Conservation (phyloP, 2,888 invertebrate genomes). For the Chrysolina americana region DNA sequence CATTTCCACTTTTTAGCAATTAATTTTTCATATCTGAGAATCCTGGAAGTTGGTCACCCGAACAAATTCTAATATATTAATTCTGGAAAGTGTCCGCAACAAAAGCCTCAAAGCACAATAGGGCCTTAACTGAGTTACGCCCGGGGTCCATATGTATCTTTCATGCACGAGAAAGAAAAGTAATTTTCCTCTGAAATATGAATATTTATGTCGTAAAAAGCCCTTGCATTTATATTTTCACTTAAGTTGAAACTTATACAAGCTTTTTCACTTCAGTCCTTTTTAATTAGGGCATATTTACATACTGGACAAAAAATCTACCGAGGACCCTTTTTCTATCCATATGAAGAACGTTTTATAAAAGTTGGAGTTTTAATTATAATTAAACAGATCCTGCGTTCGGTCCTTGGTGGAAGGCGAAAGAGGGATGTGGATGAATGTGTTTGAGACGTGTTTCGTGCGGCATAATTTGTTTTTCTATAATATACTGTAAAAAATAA, state of each 20-base stretch:
- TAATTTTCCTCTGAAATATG: slow-evolving; percentile 59
- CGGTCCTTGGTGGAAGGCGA: slow-evolving; percentile 35
- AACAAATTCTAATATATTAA: slow-evolving; percentile 16
- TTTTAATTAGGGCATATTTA: slow-evolving; percentile 63
- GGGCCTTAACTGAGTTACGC: slow-evolving; percentile 38
- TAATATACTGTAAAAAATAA: background rate
- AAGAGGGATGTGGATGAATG: slow-evolving; percentile 1
- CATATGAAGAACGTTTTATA: slow-evolving; percentile 45
- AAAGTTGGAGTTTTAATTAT: slow-evolving; percentile 54
- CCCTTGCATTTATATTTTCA: slow-evolving; percentile 65
- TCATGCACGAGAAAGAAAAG: slow-evolving; percentile 50
- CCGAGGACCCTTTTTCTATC: slow-evolving; percentile 34
- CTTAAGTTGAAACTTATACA: slow-evolving; percentile 66
- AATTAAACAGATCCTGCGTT: slow-evolving; percentile 50
- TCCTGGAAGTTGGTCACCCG: background rate
- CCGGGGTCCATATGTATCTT: slow-evolving; percentile 46
- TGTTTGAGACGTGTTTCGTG: background rate
- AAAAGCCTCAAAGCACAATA: slow-evolving; percentile 36
- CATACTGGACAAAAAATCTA: slow-evolving; percentile 52
- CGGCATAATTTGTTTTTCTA: background rate
- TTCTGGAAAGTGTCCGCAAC: slow-evolving; percentile 20
- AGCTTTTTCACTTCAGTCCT: slow-evolving; percentile 66
- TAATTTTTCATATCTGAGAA: slow-evolving; percentile 7
- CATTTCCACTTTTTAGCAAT: background rate
- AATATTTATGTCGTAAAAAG: slow-evolving; percentile 63